These are phyloP conservation scores for Xiphorhynchus erythropygius DNA, from an alignment of 2,797 vertebrate species.

Conservation along the genomic window DNA sequence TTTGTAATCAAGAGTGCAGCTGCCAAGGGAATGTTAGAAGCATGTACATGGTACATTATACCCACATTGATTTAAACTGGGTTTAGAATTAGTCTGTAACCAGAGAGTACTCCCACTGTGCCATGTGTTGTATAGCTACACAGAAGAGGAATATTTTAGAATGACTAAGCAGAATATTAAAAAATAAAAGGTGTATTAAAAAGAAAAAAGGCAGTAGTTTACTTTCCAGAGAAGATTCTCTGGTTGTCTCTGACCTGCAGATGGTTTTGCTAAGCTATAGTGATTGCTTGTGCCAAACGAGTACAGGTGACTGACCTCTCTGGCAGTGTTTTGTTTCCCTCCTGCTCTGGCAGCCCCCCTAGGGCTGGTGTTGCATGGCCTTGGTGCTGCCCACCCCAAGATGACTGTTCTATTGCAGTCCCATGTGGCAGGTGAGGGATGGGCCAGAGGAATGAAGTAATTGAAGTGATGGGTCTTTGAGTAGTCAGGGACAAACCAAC, in stretches of 20 bases:
- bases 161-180: not conserved
- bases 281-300: not conserved
- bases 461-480: not conserved
- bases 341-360: not conserved
- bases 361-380: not conserved
- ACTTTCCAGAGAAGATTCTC: not conserved
- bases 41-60: not conserved
- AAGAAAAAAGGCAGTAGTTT: not conserved
- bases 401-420: not conserved
- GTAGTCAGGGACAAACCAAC: not conserved
- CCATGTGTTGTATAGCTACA: not conserved
- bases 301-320: not conserved
- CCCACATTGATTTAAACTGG: constrained; percentile 17
- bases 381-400: not conserved
- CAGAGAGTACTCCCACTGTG: constrained; percentile 1
- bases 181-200: not conserved
- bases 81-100: constrained; percentile 38
- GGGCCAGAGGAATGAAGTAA: not conserved
- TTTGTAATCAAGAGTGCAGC: not conserved
- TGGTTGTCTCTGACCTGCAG: not conserved
- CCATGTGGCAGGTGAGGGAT: not conserved
- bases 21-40: not conserved
- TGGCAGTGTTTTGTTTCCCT: not conserved
- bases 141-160: not conserved
- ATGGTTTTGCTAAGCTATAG: not conserved